phyloP scores from a whole-genome alignment of 2,113 vertebrate species.

The Peucedramus taeniatus region DNA sequence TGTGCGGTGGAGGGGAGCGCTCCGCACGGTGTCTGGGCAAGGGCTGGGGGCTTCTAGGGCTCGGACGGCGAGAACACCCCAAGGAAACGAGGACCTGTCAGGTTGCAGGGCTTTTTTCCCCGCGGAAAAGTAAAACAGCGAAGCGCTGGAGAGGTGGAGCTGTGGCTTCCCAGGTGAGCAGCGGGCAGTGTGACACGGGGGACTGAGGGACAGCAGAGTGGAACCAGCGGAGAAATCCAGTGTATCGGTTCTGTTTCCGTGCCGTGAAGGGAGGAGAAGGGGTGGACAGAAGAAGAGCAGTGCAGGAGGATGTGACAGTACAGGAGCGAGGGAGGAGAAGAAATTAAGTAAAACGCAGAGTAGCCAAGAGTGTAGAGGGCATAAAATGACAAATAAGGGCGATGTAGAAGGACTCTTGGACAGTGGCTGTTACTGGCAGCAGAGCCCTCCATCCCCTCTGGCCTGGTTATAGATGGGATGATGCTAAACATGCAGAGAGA shows the following conservation, averaged over 20 bases:
- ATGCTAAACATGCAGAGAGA: not conserved
- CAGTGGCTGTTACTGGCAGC: not conserved
- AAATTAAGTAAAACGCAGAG: not conserved
- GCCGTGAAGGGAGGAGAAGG: not conserved
- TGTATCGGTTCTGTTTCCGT: fast-evolving
- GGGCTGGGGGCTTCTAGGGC: not conserved
- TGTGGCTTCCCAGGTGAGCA: not conserved
- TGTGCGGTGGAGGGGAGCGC: not conserved
- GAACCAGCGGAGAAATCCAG: fast-evolving
- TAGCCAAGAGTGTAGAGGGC: too few relatives aligned
- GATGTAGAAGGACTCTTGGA: fast-evolving
- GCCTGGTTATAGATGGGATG: fast-evolving
- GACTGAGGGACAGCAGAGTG: not conserved
- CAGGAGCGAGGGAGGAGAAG: not conserved
- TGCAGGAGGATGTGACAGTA: not conserved
- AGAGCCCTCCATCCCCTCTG: fast-evolving
- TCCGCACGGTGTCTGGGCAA: not conserved
- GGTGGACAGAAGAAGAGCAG: fast-evolving
- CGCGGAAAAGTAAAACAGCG: fast-evolving
- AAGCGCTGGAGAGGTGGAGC: fast-evolving
- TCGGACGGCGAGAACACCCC: not conserved
- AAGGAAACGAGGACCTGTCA: fast-evolving
- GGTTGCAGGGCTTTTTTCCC: not conserved
- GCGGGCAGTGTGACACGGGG: too few relatives aligned
- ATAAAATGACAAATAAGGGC: not conserved